Evolutionary conservation across 2,888 invertebrate species (phyloP).

Genomic region (Caenorhabditis sp.): DNA sequence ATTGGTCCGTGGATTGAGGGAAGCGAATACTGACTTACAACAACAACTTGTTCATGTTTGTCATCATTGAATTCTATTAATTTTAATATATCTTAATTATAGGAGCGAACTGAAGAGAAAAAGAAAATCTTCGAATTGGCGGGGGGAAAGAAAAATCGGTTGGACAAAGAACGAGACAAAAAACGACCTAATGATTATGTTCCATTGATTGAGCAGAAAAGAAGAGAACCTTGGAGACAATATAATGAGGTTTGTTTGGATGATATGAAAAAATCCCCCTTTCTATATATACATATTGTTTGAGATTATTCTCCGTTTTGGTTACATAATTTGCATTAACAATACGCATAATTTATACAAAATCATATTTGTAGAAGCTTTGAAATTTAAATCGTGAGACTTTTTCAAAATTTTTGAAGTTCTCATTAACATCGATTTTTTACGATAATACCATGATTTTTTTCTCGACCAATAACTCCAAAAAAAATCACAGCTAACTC

Average conservation of each 20-base stretch:
- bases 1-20: conserved; percentile 85
- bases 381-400: conserved; percentile 1
- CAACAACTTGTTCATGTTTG: conserved; percentile 70
- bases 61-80: no score
- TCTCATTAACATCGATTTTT: no score
- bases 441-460: no score
- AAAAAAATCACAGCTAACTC: no score
- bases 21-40: conserved; percentile 91
- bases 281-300: no score
- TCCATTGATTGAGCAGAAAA: conserved; percentile 58
- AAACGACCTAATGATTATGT: conserved; percentile 50
- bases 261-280: not conserved
- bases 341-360: conserved; percentile 1
- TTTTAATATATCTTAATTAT: no score
- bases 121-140: conserved; percentile 90
- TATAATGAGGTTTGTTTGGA: conserved; percentile 55
- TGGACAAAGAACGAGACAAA: conserved; percentile 45
- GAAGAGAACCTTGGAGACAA: conserved; percentile 68
- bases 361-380: conserved; percentile 5
- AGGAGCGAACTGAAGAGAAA: conserved; percentile 90
- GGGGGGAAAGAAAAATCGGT: conserved; percentile 73
- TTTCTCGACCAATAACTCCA: no score
- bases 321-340: not conserved
- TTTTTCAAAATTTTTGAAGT: not conserved
- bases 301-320: no score